Evolutionary conservation across 2,113 vertebrate genomes (phyloP).

Genomic region (Scortum barcoo): DNA sequence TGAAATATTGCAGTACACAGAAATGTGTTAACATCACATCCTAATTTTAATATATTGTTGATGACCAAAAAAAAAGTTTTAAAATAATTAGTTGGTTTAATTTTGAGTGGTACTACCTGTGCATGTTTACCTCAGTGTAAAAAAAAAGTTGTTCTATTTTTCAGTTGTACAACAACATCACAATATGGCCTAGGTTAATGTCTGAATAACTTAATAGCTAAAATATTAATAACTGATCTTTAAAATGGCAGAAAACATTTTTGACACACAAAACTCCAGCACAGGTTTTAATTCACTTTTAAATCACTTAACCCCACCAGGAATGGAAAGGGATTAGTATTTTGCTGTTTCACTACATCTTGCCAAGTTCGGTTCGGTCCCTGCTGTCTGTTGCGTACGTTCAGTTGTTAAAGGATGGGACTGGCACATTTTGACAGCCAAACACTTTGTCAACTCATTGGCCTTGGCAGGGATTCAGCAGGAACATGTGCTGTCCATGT

Average conservation of each 20-base stretch:
- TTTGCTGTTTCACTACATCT: conserved; percentile 18
- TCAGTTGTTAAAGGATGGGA: conserved; percentile 5
- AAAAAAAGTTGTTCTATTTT: not conserved
- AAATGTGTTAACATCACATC: not conserved
- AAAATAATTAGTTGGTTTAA: conserved; percentile 18
- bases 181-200: not conserved
- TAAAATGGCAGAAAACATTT: not conserved
- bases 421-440: not conserved
- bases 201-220: not conserved
- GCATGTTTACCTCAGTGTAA: not conserved
- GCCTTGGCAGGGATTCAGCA: conserved; percentile 3
- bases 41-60: conserved; percentile 6
- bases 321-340: not conserved
- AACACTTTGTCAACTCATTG: not conserved
- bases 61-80: not conserved
- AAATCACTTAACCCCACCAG: not conserved
- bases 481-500: conserved; percentile 3
- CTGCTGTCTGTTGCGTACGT: conserved; percentile 1
- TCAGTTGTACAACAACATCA: conserved; percentile 1
- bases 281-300: not conserved
- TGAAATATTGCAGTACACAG: conserved; percentile 8
- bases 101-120: conserved; percentile 3
- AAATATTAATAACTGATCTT: conserved; percentile 4
- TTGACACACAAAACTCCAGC: not conserved
- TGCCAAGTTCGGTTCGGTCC: conserved; percentile 34